phyloP scores from a whole-genome alignment of 2,797 vertebrate species.

The Florisuga fusca region DNA sequence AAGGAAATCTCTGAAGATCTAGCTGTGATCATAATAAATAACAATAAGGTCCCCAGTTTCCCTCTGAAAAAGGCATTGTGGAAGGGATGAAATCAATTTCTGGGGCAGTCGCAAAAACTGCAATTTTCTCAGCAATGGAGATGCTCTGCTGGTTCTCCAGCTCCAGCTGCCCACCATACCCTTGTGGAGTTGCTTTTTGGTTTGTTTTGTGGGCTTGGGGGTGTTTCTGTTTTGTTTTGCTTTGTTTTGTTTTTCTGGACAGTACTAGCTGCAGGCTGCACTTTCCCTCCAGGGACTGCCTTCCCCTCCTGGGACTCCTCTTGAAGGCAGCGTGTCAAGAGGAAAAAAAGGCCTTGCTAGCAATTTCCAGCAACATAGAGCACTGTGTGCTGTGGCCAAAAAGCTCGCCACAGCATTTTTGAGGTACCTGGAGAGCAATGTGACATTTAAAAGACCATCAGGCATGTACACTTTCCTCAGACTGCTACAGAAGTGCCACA shows the following conservation, averaged over 20 bases:
- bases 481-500: not conserved
- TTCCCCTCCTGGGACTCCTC: not conserved
- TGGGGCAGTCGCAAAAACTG: not conserved
- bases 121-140: not conserved
- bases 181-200: not conserved
- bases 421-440: not conserved
- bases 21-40: conserved; percentile 56
- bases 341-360: not conserved
- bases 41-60: conserved; percentile 46
- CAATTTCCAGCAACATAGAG: not conserved
- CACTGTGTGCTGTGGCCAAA: not conserved
- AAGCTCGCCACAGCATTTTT: not conserved
- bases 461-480: not conserved
- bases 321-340: not conserved
- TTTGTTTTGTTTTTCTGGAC: not conserved
- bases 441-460: not conserved
- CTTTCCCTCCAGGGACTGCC: not conserved
- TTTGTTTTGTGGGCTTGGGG: no score
- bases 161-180: not conserved
- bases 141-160: not conserved
- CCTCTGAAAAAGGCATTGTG: not conserved
- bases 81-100: not conserved
- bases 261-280: not conserved
- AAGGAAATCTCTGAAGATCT: conserved; percentile 63
- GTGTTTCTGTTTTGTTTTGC: no score